These are phyloP conservation scores for Sinocyclocheilus grahami DNA, from an alignment of 2,113 vertebrate genomes.

Conservation along the genomic window DNA sequence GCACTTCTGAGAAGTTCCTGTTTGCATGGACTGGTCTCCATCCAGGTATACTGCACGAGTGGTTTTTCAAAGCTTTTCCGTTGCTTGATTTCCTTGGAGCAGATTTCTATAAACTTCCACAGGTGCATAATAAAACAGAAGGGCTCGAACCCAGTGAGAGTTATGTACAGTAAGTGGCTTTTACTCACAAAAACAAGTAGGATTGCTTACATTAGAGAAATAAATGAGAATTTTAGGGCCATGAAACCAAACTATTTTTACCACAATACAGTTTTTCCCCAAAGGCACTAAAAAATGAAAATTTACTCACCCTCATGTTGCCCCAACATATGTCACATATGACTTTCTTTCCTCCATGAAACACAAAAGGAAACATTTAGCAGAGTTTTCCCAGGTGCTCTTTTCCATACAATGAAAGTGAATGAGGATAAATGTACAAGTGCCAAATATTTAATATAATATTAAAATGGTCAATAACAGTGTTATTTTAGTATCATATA, in stretches of 20 bases:
- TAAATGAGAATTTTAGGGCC: slow-evolving; percentile 3
- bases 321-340: slow-evolving; percentile 1
- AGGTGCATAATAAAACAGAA: slow-evolving; percentile 54
- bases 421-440: neutral
- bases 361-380: neutral
- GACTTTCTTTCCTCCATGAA: neutral
- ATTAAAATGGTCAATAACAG: neutral
- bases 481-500: neutral
- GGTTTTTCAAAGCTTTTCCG: neutral
- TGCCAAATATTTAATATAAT: no score
- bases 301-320: neutral
- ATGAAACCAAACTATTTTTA: slow-evolving; percentile 17
- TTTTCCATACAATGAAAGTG: neutral
- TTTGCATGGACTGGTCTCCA: slow-evolving; percentile 5
- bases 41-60: neutral
- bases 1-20: slow-evolving; percentile 26
- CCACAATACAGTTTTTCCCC: neutral
- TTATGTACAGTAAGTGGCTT: slow-evolving; percentile 39
- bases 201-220: slow-evolving; percentile 9
- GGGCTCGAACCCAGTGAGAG: slow-evolving; percentile 27
- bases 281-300: neutral
- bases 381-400: neutral
- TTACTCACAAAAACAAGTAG: slow-evolving; percentile 12
- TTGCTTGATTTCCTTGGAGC: neutral
- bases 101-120: slow-evolving; percentile 56